Base-by-base conservation (phyloP, 2,888 invertebrate genomes). In the Liposcelis brunnea region DNA sequence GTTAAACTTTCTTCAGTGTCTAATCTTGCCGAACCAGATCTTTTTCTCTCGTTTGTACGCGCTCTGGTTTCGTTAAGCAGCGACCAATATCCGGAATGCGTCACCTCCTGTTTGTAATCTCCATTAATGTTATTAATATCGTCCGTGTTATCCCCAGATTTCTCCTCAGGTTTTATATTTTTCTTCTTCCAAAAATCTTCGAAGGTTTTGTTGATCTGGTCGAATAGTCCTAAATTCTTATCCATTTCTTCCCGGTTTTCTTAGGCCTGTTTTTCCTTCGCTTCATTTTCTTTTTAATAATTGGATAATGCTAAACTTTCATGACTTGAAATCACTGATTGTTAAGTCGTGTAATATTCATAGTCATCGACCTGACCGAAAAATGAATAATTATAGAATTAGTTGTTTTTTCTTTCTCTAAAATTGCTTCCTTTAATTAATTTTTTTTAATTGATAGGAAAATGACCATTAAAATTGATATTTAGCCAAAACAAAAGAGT, bases 31-130 rank as follows among this genome's bases (percentile, higher is more conserved):
- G 16, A 14, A 10, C 15, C 10, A 7, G 35, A 35, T 16, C 35
- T 16, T 35, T 10, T 35, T 10, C 35, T 35, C 10, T 35, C 16
- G 4, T 7, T 10, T 35, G 4, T 35, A 6, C 10, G 4, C 4
- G 4, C 10, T 7, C 35, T 35, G 14, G 15, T 35, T 15, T 35
- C 16, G 14, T 16, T 18, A 5, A 40, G 21, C 6, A 12, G 40
- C 6, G 40, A 18, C 40, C 40, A 40, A 19, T 40, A 40, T n/a
- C n/a, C n/a, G n/a, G n/a, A n/a, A n/a, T n/a, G n/a, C 5, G 16
- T 21, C 15, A 21, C 16, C 10, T 35, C 35, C 15, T n/a, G 12
- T 40, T 14, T 40, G 12, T 40, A 7, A 6, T 6, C 40, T 19
- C 40, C 40, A 7, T 40, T 18, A 10, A 40, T 6, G 40, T 21